These are phyloP conservation scores for Heliothis peltigera DNA, from an alignment of 2,888 invertebrate genomes.

Conservation along the genomic window DNA sequence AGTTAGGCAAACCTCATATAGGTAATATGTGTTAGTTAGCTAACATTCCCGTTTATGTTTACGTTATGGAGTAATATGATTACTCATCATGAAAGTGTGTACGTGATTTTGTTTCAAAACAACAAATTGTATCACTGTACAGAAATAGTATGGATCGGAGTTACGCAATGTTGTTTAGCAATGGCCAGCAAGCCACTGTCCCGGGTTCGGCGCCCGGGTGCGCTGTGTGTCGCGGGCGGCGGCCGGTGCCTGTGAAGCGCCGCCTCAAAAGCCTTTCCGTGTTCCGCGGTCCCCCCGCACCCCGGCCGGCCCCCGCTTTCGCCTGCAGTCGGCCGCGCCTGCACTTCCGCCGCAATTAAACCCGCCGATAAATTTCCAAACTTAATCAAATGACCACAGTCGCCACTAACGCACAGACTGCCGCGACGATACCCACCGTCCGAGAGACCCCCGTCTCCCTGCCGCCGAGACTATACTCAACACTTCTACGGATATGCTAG, in stretches of 20 bases:
- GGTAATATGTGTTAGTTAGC: not conserved
- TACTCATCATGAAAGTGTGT: conserved; percentile 16
- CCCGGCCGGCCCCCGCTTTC: conserved; percentile 26
- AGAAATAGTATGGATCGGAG: not conserved
- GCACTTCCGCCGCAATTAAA: conserved; percentile 63
- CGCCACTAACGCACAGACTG: conserved; percentile 31
- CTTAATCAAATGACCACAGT: conserved; percentile 60
- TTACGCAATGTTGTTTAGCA: conserved; percentile 1
- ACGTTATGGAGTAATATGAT: conserved; percentile 1
- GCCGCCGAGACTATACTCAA: not conserved
- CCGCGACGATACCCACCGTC: conserved; percentile 3
- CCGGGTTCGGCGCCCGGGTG: not conserved
- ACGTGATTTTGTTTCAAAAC: conserved; percentile 9
- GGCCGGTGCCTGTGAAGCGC: conserved; percentile 76
- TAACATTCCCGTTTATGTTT: conserved; percentile 4
- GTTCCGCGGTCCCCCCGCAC: conserved; percentile 70
- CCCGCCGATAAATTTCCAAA: conserved; percentile 69
- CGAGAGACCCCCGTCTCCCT: not conserved
- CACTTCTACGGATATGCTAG: not conserved
- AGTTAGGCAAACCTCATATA: not conserved
- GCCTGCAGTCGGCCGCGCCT: conserved; percentile 42
- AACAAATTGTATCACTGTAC: not conserved
- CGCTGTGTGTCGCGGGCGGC: conserved; percentile 60
- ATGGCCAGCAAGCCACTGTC: not conserved
- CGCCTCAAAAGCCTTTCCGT: conserved; percentile 89